Evolutionary conservation across 2,113 vertebrate species (phyloP).

Genomic region (Hystrix brachyura): DNA sequence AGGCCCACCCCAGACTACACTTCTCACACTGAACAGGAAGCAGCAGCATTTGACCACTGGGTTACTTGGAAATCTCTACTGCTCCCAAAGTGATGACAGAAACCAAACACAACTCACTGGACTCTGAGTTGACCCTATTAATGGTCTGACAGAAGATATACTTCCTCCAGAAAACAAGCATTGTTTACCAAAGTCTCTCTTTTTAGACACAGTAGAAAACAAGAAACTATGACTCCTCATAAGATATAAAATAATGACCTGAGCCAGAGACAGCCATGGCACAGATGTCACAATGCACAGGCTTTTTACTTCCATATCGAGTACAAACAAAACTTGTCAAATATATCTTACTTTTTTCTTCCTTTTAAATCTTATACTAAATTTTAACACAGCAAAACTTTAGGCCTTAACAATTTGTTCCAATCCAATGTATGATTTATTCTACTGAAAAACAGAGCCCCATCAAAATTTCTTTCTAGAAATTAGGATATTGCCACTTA

Average conservation of each 20-base stretch:
- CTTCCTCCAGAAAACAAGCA: not conserved
- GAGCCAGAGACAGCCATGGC: not conserved
- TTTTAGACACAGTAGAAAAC: not conserved
- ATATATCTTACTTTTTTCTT: not conserved
- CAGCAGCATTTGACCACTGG: not conserved
- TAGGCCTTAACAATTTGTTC: not conserved
- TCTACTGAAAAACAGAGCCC: not conserved
- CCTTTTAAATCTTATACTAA: not conserved
- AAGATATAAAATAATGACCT: not conserved
- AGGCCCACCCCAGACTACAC: too few species aligned
- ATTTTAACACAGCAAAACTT: slow-evolving; percentile 3
- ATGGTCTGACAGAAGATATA: not conserved
- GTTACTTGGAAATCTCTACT: too few species aligned
- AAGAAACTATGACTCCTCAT: not conserved
- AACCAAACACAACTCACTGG: not conserved
- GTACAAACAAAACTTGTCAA: not conserved
- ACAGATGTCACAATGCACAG: not conserved
- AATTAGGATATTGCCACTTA: not conserved
- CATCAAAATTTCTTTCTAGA: not conserved
- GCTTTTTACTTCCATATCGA: not conserved
- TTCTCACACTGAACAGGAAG: not conserved
- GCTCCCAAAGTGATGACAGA: not conserved
- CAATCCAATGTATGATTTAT: not conserved
- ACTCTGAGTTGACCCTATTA: too few species aligned
- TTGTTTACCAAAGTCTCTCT: not conserved